Conservation (phyloP, 2,888 invertebrate genomes). For the Graphium colonna region DNA sequence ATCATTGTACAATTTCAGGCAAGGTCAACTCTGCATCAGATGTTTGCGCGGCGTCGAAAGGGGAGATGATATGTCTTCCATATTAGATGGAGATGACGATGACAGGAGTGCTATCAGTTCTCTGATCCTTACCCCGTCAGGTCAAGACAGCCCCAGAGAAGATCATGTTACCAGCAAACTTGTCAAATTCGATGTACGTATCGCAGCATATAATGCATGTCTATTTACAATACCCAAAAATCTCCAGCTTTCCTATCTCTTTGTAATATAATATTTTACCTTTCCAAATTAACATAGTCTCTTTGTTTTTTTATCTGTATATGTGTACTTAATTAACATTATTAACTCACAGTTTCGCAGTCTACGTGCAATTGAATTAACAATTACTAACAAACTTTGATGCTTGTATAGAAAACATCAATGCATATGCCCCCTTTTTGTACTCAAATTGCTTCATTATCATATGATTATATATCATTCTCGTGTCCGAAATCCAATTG, state of each 20-base stretch:
- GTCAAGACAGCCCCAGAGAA: slow-evolving; percentile 64
- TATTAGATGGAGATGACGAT: slow-evolving; percentile 87
- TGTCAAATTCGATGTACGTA: slow-evolving; percentile 81
- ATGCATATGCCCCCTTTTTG: slow-evolving; percentile 8
- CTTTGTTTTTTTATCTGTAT: slow-evolving; percentile 27
- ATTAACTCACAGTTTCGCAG: slow-evolving; percentile 59
- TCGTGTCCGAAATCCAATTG: not conserved
- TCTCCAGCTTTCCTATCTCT: slow-evolving; percentile 40
- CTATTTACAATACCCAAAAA: slow-evolving; percentile 3
- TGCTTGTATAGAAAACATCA: slow-evolving; percentile 32
- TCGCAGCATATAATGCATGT: slow-evolving; percentile 13
- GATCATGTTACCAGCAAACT: slow-evolving; percentile 70
- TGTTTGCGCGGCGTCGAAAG: slow-evolving; percentile 84
- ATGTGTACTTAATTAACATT: slow-evolving; percentile 37
- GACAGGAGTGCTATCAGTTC: slow-evolving; percentile 83
- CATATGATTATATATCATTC: not conserved
- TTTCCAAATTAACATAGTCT: slow-evolving; percentile 24
- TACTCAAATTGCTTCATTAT: not conserved
- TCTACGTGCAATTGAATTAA: slow-evolving; percentile 60
- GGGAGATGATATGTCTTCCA: slow-evolving; percentile 82
- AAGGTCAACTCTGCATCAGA: slow-evolving; percentile 90
- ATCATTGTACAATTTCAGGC: slow-evolving; percentile 65
- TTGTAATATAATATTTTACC: slow-evolving; percentile 33
- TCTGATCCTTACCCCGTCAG: slow-evolving; percentile 64
- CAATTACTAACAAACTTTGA: slow-evolving; percentile 41